Conservation (phyloP, 2,888 invertebrate genomes). For the Leptopilina syphax region DNA sequence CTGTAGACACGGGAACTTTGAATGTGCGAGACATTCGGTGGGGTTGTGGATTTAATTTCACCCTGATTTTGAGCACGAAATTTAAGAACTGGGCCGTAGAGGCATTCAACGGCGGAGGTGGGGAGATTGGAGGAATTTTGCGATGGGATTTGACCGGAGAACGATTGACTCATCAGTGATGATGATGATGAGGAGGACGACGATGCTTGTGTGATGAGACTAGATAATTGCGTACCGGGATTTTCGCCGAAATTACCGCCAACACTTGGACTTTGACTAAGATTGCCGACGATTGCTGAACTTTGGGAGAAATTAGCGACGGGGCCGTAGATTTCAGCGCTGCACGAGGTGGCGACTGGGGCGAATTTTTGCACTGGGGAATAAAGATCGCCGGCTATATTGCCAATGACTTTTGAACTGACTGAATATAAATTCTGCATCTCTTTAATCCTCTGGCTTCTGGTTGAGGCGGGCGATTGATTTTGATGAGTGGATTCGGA, state of each 20-base stretch:
- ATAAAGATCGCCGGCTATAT: slow-evolving; percentile 66
- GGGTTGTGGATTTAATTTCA: slow-evolving; percentile 58
- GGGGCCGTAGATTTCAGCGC: slow-evolving; percentile 72
- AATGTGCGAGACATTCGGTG: slow-evolving; percentile 54
- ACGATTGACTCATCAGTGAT: slow-evolving; percentile 15
- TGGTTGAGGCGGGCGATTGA: slow-evolving; percentile 66
- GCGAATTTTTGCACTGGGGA: slow-evolving; percentile 71
- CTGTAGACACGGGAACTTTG: slow-evolving; percentile 64
- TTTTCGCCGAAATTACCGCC: slow-evolving; percentile 68
- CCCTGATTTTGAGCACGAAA: slow-evolving; percentile 63
- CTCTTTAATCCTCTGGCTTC: slow-evolving; percentile 71
- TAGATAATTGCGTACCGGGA: slow-evolving; percentile 28
- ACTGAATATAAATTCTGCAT: slow-evolving; percentile 73
- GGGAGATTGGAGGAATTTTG: slow-evolving; percentile 53
- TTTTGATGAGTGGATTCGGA: slow-evolving; percentile 66
- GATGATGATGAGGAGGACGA: slow-evolving; percentile 6
- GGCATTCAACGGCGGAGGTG: slow-evolving; percentile 63
- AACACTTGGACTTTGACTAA: slow-evolving; percentile 70
- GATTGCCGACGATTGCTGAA: slow-evolving; percentile 72
- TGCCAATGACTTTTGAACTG: slow-evolving; percentile 67
- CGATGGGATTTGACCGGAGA: slow-evolving; percentile 40
- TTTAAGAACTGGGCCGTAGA: slow-evolving; percentile 75
- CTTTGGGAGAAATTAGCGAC: slow-evolving; percentile 74
- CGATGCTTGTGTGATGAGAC: slow-evolving; percentile 18
- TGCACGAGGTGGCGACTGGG: slow-evolving; percentile 55